phyloP scores from a whole-genome alignment of 2,113 vertebrate genomes.

The Poeciliopsis turrubarensis region DNA sequence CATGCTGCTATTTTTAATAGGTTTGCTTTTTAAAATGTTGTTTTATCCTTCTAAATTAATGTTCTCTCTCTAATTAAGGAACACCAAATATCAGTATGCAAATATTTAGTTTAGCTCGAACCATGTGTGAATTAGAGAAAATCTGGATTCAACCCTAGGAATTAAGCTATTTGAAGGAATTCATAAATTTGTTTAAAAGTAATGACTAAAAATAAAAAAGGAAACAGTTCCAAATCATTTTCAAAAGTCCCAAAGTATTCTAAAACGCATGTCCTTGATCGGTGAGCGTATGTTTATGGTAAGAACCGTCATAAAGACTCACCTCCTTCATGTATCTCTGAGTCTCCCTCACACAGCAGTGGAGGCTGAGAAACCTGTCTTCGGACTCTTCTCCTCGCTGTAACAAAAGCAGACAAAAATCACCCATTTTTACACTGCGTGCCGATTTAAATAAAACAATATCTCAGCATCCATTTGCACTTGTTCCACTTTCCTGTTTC shows the following conservation, averaged over 20 bases:
- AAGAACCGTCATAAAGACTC: constrained; percentile 6
- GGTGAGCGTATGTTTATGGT: neutral
- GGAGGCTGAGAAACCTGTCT: constrained; percentile 31
- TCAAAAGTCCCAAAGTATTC: neutral
- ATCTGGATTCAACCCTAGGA: neutral
- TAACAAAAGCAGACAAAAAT: neutral
- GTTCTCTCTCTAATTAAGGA: neutral
- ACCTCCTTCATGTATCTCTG: constrained; percentile 44
- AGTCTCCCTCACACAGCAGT: neutral
- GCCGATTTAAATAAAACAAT: neutral
- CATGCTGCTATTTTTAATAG: neutral
- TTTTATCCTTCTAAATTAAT: neutral
- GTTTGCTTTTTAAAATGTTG: neutral
- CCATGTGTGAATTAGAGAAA: neutral
- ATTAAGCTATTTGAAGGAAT: neutral
- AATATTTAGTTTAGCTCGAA: neutral
- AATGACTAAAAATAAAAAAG: neutral
- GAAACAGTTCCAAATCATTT: neutral
- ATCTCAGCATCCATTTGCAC: neutral
- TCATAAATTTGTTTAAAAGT: neutral
- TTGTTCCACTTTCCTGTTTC: neutral
- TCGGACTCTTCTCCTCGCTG: constrained; percentile 47
- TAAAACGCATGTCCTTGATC: neutral
- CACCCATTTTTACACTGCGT: neutral
- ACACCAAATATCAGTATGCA: too few species aligned